phyloP scores from a whole-genome alignment of 2,888 invertebrate species.

The Pollenia amentaria region DNA sequence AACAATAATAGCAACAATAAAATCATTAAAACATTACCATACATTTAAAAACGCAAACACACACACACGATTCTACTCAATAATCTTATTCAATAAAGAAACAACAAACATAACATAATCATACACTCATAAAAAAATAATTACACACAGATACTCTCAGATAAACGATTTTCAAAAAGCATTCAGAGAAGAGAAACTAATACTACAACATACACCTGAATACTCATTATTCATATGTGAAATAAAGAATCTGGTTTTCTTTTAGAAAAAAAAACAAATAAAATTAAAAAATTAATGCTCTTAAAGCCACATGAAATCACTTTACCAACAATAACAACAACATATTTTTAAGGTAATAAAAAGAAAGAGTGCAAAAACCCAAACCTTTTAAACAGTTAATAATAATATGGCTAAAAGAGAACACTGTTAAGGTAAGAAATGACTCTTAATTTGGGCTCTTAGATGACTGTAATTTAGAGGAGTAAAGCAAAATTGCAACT shows the following conservation, averaged over 20 bases:
- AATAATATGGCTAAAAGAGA: neutral
- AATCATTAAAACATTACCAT: conserved; percentile 13
- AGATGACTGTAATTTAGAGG: too few species aligned
- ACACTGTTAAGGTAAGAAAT: neutral
- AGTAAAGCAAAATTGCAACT: too few species aligned
- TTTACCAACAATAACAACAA: neutral
- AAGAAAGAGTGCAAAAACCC: neutral
- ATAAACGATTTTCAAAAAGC: neutral
- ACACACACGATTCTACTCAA: neutral
- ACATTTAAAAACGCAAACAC: conserved; percentile 4
- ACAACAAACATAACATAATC: conserved; percentile 12
- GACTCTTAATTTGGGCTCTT: neutral
- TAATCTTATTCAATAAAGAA: neutral
- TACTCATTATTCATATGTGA: neutral
- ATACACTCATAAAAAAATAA: neutral
- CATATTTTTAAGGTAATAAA: neutral
- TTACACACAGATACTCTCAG: neutral
- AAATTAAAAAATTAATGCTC: neutral
- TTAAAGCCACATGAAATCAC: conserved; percentile 11
- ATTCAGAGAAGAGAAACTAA: conserved; percentile 37
- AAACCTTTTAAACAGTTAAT: neutral
- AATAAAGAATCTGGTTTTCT: conserved; percentile 42
- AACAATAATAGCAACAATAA: conserved; percentile 34
- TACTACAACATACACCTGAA: neutral
- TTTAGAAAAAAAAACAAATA: neutral